phyloP scores from a whole-genome alignment of 1,140 invertebrate genomes.

The Dryas iulia region DNA sequence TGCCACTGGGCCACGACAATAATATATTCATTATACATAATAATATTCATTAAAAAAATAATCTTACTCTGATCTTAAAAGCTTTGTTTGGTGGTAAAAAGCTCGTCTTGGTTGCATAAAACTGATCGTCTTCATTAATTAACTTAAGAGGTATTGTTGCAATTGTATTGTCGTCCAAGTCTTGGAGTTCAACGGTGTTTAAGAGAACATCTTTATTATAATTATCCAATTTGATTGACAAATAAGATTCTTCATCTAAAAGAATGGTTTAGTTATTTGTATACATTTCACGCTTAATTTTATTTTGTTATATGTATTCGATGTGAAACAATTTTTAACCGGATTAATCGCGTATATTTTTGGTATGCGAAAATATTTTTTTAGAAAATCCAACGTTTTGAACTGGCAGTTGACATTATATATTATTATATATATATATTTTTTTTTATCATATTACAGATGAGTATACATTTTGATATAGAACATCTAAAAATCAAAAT shows the following conservation, averaged over 20 bases:
- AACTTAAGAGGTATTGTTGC: conserved; percentile 25
- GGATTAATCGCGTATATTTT: background rate
- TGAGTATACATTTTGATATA: too few species aligned
- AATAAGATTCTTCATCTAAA: conserved; percentile 33
- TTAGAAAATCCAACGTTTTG: too few species aligned
- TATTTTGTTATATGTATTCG: too few species aligned
- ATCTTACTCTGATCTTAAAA: conserved; percentile 48
- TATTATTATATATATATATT: background rate
- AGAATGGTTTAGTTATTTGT: background rate
- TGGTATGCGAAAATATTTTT: too few species aligned
- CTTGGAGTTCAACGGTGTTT: conserved; percentile 34
- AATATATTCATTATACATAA: too few species aligned
- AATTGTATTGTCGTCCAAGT: conserved; percentile 36
- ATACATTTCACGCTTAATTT: too few species aligned
- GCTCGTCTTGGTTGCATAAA: conserved; percentile 38
- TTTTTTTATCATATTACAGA: background rate
- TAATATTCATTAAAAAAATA: background rate
- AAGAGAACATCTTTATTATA: conserved; percentile 31
- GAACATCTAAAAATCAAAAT: too few species aligned
- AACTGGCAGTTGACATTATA: too few species aligned
- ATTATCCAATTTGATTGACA: conserved; percentile 39
- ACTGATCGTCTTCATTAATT: conserved; percentile 34
- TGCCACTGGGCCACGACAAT: too few species aligned
- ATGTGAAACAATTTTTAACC: background rate
- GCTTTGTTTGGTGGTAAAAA: conserved; percentile 32